Evolutionary conservation across 2,797 vertebrate species (phyloP).

Genomic region (Sarcophilus harrisii): DNA sequence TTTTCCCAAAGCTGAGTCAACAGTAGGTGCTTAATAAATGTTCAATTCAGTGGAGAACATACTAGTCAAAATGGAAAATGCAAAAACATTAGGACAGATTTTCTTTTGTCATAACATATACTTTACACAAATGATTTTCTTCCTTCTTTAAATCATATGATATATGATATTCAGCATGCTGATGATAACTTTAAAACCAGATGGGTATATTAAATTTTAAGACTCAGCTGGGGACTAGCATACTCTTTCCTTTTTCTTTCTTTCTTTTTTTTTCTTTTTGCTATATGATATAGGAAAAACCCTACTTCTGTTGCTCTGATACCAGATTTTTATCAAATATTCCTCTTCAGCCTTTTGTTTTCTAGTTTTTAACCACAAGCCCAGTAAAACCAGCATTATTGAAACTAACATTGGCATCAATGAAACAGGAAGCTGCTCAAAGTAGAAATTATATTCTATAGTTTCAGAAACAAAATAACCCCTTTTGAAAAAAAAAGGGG

Average conservation of each 20-base stretch:
- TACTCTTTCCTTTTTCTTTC: background rate
- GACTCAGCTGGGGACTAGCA: slow-evolving; percentile 13
- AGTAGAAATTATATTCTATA: slow-evolving; percentile 3
- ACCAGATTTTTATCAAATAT: slow-evolving; percentile 39
- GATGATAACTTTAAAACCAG: background rate
- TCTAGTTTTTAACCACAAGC: slow-evolving; percentile 26
- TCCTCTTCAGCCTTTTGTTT: slow-evolving; percentile 42
- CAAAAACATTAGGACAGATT: background rate
- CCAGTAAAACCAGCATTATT: background rate
- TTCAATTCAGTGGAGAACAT: background rate
- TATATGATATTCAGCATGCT: slow-evolving; percentile 56
- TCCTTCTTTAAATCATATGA: slow-evolving; percentile 49
- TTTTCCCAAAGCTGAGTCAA: background rate
- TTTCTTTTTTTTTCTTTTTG: background rate
- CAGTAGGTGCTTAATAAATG: background rate
- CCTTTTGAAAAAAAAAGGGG: background rate
- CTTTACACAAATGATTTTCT: slow-evolving; percentile 17
- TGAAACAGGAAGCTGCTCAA: slow-evolving; percentile 35
- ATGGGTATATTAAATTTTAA: slow-evolving; percentile 44
- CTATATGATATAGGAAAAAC: background rate
- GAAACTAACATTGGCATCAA: background rate
- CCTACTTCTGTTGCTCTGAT: slow-evolving; percentile 1
- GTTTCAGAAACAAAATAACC: background rate
- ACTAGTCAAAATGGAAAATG: background rate
- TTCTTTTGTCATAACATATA: slow-evolving; percentile 37